Base-by-base conservation (phyloP, 2,113 vertebrate species). In the Gobius niger region DNA sequence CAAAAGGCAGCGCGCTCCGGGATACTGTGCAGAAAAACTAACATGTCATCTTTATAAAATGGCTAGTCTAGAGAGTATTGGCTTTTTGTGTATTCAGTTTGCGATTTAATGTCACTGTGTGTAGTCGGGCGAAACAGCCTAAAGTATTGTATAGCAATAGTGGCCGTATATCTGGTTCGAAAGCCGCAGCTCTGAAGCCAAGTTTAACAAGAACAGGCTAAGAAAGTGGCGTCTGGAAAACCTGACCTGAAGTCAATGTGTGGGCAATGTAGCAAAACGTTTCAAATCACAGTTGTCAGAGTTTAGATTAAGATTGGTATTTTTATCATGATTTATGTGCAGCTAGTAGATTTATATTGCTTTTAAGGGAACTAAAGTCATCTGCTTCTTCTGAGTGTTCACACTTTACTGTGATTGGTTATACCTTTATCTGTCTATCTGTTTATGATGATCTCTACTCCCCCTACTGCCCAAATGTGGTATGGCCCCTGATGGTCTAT, bases 41-140 rank as follows among this genome's bases (percentile, higher is more conserved):
- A 47, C 74, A 79, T 52, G 61, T 78, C 63, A 63, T 84, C 14
- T 72, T 77, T 63, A 41, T 67, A 52, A 81, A 87, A 78, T 56
- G 57, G 14, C 44, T 68, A 47, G 66, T 65, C 62, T 16, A 2
- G 24, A n/a, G 52, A 44, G 5, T 63, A 34, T 34, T 34, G 24
- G 24, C 24, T 34, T 34, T 34, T 34, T 34, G 11, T 47, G 24
- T 44, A 10, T 67, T 18, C 11, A 44, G 59, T 76, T 77, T 60
- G 13, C 6, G 42, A 59, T 59, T 75, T 73, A 70, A 78, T 74
- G 61, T 50, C 44, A 42, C 66, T 68, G 47, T 63, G 15, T 76
- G 67, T 47, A 49, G 12, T 64, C 73, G 72, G 71, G 42, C 60
- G 65, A 75, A 73, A 40, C 57, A 18, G 62, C 19, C 9, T 44